Base-by-base conservation (phyloP, 1,140 invertebrate genomes). In the Drosophila aff. region DNA sequence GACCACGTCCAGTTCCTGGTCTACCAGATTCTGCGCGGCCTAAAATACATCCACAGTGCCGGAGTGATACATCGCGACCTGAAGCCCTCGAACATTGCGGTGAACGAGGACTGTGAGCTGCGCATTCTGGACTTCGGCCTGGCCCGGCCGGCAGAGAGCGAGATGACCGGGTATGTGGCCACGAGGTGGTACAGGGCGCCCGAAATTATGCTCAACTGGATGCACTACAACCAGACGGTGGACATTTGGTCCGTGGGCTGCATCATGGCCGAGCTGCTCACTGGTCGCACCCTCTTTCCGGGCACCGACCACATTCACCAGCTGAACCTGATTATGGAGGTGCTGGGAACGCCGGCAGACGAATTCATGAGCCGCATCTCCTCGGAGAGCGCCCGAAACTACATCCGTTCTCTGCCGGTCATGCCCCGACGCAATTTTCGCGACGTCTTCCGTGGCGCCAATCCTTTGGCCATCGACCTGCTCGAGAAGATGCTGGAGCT, bases 201-300 rank as follows among this genome's bases (percentile, higher is more conserved):
- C 18, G 99, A 99, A 95, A 99, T 99, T 53, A 99, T 99, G 98
- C 95, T 99, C 13, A 99, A 99, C 93, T 99, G 99, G 99, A 99
- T 99, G 98, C 98, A 99, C 93, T 99, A 99, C 92, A 99, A 98
- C 94, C 98, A 99, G 94, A 99, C 98, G 94, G 98, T 99, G 79
- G 98, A 99, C 93, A 99, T 99, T 91, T 99, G 98, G 98, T 99
- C 98, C 18, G 98, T 99, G 44, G 99, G 98, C n/a, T 99, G 99
- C 93, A 99, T 99, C 72, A 99, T 99, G 98, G 98, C 98, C 4
- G 99, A 99, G 94, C 94, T 99, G 76, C 94, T 99, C 43, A 99
- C 98, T 3, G 96, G 97, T 55, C 95, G 97, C 91, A 98, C 98
- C 11, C 94, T 99, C 52, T 99, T 99, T 93, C 99, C 99, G 28